phyloP scores from a whole-genome alignment of 2,113 vertebrate species.

The Platysternon megacephalum region DNA sequence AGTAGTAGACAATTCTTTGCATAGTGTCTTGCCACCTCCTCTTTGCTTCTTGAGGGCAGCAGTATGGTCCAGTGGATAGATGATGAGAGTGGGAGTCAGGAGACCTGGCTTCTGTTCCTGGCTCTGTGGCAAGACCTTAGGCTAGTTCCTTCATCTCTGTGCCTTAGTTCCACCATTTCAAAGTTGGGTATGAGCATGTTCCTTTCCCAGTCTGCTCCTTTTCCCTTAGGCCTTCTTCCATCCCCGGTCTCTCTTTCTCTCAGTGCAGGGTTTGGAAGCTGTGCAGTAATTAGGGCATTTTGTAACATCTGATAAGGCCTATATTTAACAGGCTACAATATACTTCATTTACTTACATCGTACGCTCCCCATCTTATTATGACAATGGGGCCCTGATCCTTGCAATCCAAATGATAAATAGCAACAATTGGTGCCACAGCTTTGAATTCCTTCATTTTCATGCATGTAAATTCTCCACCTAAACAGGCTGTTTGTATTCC shows the following conservation, averaged over 20 bases:
- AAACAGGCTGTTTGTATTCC: background rate
- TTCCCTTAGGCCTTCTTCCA: background rate
- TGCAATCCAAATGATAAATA: background rate
- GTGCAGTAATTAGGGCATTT: background rate
- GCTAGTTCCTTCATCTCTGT: too few species aligned
- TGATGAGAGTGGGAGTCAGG: background rate
- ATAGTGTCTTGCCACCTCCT: background rate
- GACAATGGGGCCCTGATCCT: background rate
- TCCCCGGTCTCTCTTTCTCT: background rate
- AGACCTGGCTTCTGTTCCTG: background rate
- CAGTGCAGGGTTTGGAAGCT: background rate
- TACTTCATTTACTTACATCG: background rate
- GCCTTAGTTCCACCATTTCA: too few species aligned
- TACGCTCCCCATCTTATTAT: background rate
- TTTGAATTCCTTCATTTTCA: background rate
- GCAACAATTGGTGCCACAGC: background rate
- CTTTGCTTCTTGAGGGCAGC: background rate
- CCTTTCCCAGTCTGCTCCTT: background rate
- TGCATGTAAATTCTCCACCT: background rate
- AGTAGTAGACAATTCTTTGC: background rate
- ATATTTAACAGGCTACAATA: background rate
- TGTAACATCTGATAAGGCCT: background rate
- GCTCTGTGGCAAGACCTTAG: too few species aligned
- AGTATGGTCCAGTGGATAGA: background rate
- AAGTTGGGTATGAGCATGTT: background rate